These are phyloP conservation scores for Tenthredo notha DNA, from an alignment of 2,888 invertebrate species.

Conservation along the genomic window DNA sequence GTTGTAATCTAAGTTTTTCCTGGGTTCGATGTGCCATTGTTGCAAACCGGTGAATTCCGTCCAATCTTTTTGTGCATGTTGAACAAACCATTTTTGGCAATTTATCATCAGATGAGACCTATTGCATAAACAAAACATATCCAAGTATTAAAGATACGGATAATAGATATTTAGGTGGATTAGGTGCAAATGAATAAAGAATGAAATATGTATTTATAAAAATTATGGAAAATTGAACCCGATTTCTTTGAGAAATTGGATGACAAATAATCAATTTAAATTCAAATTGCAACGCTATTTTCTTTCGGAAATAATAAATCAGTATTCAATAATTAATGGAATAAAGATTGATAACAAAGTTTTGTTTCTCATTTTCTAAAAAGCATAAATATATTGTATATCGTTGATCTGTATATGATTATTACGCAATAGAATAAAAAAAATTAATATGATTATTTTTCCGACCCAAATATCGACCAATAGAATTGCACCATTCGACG, in stretches of 20 bases:
- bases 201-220: not conserved
- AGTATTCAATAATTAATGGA: not conserved
- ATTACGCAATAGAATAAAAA: not conserved
- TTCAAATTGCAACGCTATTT: not conserved
- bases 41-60: slow-evolving; percentile 85
- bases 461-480: too few species aligned
- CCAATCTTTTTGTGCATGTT: slow-evolving; percentile 83
- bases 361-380: not conserved
- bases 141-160: slow-evolving; percentile 32
- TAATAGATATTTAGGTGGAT: not conserved
- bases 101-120: slow-evolving; percentile 85
- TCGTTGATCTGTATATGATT: not conserved
- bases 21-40: slow-evolving; percentile 84
- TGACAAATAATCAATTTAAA: not conserved
- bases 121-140: slow-evolving; percentile 47
- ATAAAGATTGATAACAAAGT: not conserved
- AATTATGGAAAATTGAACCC: not conserved
- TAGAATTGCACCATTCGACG: too few species aligned
- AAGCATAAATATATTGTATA: not conserved
- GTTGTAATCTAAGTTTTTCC: slow-evolving; percentile 79
- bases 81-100: slow-evolving; percentile 86
- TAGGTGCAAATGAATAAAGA: not conserved
- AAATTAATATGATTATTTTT: too few species aligned
- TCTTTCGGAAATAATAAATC: not conserved
- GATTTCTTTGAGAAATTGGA: not conserved